These are phyloP conservation scores for Miichthys miiuy DNA, from an alignment of 2,797 vertebrate genomes.

Conservation along the genomic window DNA sequence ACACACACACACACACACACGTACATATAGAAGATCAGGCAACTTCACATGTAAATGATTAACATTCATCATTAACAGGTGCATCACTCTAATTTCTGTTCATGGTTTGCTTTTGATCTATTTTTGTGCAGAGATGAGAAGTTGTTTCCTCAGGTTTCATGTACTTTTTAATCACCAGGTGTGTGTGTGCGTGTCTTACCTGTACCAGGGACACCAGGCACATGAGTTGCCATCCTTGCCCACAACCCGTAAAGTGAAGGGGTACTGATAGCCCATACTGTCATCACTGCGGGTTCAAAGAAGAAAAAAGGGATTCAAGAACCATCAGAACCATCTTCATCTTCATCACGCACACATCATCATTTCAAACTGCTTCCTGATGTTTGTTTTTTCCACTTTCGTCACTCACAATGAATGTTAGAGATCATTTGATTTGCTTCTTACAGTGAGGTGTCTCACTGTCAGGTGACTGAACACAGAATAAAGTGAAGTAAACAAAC, in stretches of 20 bases:
- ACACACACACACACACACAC: slow-evolving; percentile 6
- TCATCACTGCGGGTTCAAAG: slow-evolving; percentile 90
- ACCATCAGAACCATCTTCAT: too few species aligned
- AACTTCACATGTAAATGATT: background rate
- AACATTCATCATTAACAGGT: background rate
- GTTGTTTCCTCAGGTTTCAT: background rate
- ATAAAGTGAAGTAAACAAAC: background rate
- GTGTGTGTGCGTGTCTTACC: slow-evolving; percentile 81
- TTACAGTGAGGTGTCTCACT: background rate
- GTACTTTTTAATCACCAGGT: background rate
- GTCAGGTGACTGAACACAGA: too few species aligned
- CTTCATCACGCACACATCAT: background rate
- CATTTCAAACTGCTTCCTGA: background rate
- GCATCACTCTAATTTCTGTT: too few species aligned
- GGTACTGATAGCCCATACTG: slow-evolving; percentile 99
- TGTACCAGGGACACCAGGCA: slow-evolving; percentile 99
- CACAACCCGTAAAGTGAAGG: slow-evolving; percentile 95
- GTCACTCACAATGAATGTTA: background rate
- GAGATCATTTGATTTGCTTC: background rate
- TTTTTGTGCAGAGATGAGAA: background rate
- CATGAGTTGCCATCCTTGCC: slow-evolving; percentile 97
- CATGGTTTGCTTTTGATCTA: background rate
- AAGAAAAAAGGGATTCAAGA: background rate
- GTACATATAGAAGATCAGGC: background rate
- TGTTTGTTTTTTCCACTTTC: too few species aligned